Percentiles rank a stretch among this genome's conserved stretches.
Evolutionary conservation across 2,888 invertebrate species (phyloP).

Genomic region (Hipparchia semele): DNA sequence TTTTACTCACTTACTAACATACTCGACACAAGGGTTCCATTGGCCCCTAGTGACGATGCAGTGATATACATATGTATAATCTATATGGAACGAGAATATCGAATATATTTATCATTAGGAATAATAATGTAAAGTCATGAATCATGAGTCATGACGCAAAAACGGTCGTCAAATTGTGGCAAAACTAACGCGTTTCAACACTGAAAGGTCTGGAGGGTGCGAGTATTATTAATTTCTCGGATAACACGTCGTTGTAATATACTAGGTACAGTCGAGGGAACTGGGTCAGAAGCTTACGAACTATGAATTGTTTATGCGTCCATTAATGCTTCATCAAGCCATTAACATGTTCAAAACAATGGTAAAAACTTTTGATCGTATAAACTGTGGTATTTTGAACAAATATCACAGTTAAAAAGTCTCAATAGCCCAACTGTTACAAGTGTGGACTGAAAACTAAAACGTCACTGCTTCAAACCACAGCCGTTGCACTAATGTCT

Average conservation of each 20-base stretch:
- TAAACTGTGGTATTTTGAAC: background rate
- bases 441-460: no score
- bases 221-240: constrained; percentile 1
- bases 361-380: constrained; percentile 8
- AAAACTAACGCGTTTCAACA: background rate
- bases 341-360: background rate
- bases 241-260: constrained; percentile 24
- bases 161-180: background rate
- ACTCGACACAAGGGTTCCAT: no score
- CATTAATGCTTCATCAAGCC: constrained; percentile 11
- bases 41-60: no score
- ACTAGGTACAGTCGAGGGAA: constrained; percentile 20
- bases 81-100: no score
- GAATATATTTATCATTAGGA: background rate
- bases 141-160: background rate
- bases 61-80: background rate
- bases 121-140: background rate
- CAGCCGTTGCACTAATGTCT: no score
- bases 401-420: no score
- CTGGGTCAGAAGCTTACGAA: constrained; percentile 26
- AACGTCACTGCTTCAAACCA: no score
- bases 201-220: background rate
- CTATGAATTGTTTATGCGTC: constrained; percentile 13
- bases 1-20: no score
- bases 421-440: no score